Evolutionary conservation across 1,140 invertebrate genomes (phyloP), one percentile per base, ranked within the genome.

Genomic region (Cataglyphis hispanica): DNA sequence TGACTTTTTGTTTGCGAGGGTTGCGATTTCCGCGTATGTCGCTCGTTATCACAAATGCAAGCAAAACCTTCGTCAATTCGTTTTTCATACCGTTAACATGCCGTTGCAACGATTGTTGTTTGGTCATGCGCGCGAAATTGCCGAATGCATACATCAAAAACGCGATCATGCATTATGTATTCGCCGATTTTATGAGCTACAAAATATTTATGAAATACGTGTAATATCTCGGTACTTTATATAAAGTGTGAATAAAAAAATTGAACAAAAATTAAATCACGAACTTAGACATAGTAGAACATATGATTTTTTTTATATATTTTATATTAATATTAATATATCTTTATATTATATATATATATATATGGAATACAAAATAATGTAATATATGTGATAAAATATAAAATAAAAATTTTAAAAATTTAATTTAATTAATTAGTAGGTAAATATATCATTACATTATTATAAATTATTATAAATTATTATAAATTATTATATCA

Each of bases 1-100:
- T 56, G 4, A 6, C 27, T 69, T 80, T 56, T 80, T 69, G 34
- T 56, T 80, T 69, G 34, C 63, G 13, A 78, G 16, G 13, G 27
- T 66, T 56, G 46, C 22, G 22, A 80, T 67, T 60, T 53, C 40
- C 43, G 13, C 61, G 19, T 25, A 53, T 34, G 63, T 67, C 27
- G 19, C 75, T 66, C n/a, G n/a, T 64, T 27, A 50, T 67, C 27
- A 25, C 43, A 80, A 69, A 67, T 27, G 43, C 27, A 43, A 67
- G 22, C 31, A 69, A 80, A 69, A 69, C 10, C n/a, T 56, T 25
- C 31, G n/a, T 13, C 64, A 67, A 67, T 56, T n/a, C n/a, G 43
- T 80, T 80, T 80, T 53, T 78, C n/a, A 25, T 53, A 13, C 37
- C 22, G 22, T 8, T 8, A 8, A 66, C 16, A 27, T 13, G 6